Base-by-base conservation (phyloP, 2,888 invertebrate genomes). In the Drosophila neutralis region DNA sequence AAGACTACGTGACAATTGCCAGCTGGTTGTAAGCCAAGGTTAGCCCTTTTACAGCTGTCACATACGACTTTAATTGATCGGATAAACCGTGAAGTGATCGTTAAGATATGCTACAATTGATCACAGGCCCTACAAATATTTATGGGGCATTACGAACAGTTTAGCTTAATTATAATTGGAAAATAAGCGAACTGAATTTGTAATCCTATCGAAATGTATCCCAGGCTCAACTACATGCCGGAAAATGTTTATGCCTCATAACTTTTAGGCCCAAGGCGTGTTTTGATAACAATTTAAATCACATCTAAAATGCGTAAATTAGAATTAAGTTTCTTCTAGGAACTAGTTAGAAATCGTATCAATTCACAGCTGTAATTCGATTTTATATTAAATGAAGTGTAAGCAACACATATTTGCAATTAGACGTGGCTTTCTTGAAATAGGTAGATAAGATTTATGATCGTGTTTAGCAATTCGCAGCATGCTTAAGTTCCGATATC, bases 1-100 rank as follows among this genome's bases (percentile, higher is more conserved):
- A 85, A 85, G 53, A 61, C 63, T 89, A 85, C 85, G 85, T 85
- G 85, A 89, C 66, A 66, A 60, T 45, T 58, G 59, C 21, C 21
- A 42, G 42, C 42, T 21, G 42, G 11, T 21, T 72, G 54, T 74
- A 68, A 59, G 11, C 58, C 79, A 85, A 85, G 84, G 84, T 82
- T 82, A 69, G 56, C 75, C 84, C 87, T 82, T 80, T 71, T 70
- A 56, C 62, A 29, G 24, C 52, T 42, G 24, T 58, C 54, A 72
- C 73, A 74, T 31, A 48, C 49, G 60, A 27, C 8, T 52, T 76
- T 70, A 70, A 84, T 82, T 79, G 64, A 52, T 51, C 66, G 76
- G 68, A 66, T 72, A 67, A 76, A 67, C 77, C 82, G 51, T 80
- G 33, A 64, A 67, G 18, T 21, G 60, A 63, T 62, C 65, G 49